Base-by-base conservation (phyloP, 2,113 vertebrate genomes). In the Eudyptes chrysolophus region DNA sequence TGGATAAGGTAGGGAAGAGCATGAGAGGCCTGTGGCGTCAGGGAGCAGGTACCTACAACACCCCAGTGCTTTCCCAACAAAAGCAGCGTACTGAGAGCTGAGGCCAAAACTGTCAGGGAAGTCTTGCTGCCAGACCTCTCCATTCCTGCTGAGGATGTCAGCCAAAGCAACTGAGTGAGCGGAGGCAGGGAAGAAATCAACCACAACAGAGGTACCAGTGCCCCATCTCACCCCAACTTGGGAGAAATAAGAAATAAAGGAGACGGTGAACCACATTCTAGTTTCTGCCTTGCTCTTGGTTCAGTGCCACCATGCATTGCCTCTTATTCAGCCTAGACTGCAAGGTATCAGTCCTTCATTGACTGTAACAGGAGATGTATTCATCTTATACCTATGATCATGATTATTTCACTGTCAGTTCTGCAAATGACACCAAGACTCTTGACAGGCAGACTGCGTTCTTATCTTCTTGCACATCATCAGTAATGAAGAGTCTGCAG, bases 331-430 rank as follows among this genome's bases (percentile, higher is more conserved):
- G 66, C 84, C 66, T 64, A 46, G 61, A n/a, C 42, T 65, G 61
- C n/a, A 72, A 46, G 20, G 12, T 75, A 7, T 79, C 61, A 40
- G 61, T n/a, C 6, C 19, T 93, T 52, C 44, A 34, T 1, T 82
- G 70, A 36, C 48, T 82, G 61, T 40, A 72, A 55, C 34, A 78
- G 52, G 57, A 82, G 52, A 66, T 75, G 14, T 38, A 30, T 79
- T 94, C 48, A 30, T 72, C 58, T 77, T 77, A 27, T 9, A 93
- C 78, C 57, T 83, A 36, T 5, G 5, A 3, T 42, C 48, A 65
- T 88, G 65, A 92, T 93, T 44, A 90, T 80, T 92, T 87, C 78
- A 58, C 79, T 93, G 84, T 74, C 71, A 77, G 54, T 46, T 96
- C 82, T 77, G 66, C 54, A 77, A 90, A 80, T 61, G 87, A 55